Percentiles rank a stretch among this genome's conserved stretches.
Evolutionary conservation across 2,888 invertebrate species (phyloP).

Genomic region (Zhuqinia jingwanae): DNA sequence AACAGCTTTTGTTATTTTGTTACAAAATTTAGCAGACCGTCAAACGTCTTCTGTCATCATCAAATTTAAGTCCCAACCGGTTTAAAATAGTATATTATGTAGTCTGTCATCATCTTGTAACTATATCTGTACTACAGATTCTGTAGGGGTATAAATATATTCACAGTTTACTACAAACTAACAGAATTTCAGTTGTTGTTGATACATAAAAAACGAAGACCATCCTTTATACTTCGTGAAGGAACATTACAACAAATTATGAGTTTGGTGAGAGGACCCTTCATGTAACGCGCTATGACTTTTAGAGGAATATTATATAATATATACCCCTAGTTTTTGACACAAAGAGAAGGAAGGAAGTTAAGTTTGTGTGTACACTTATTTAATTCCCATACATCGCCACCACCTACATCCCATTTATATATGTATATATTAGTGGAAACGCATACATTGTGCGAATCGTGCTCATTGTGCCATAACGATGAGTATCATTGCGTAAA

Average conservation of each 20-base stretch:
- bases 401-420: not conserved
- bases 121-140: too few relatives aligned
- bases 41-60: conserved; percentile 25
- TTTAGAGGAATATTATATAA: conserved; percentile 2
- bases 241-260: too few relatives aligned
- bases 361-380: conserved; percentile 18
- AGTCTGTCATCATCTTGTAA: too few relatives aligned
- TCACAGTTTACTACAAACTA: too few relatives aligned
- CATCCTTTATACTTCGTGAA: too few relatives aligned
- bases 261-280: conserved; percentile 25
- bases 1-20: not conserved
- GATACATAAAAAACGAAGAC: too few relatives aligned
- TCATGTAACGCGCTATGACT: conserved; percentile 15
- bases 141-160: too few relatives aligned
- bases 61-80: too few relatives aligned
- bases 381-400: conserved; percentile 19
- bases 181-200: too few relatives aligned
- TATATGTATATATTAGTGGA: not conserved
- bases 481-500: conserved; percentile 67
- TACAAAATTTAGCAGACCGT: conserved; percentile 10
- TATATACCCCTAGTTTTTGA: conserved; percentile 39
- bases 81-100: too few relatives aligned
- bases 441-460: conserved; percentile 31
- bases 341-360: conserved; percentile 64
- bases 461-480: conserved; percentile 54